Percentiles rank a stretch among this genome's conserved stretches.
phyloP scores from a whole-genome alignment of 2,113 vertebrate genomes.

The Pluvialis apricaria region DNA sequence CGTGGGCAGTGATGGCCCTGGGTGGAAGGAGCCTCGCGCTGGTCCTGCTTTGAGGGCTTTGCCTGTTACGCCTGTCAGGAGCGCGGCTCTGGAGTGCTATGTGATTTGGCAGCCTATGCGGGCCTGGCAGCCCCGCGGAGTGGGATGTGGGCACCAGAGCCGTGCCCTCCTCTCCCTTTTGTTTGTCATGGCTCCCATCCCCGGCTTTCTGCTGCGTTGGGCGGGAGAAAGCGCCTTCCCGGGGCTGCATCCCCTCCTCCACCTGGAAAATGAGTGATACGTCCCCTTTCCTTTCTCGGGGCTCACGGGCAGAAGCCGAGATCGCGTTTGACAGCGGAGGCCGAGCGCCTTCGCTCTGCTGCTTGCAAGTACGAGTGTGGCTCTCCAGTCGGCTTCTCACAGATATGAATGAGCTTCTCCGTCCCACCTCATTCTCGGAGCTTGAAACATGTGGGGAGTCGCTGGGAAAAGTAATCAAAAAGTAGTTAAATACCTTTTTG shows the following conservation, averaged over 20 bases:
- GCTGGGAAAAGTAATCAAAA: neutral
- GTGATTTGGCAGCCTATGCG: conserved; percentile 26
- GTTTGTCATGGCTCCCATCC: neutral
- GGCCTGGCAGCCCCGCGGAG: neutral
- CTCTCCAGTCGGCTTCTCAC: neutral
- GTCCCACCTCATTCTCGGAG: fast-evolving
- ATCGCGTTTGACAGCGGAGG: neutral
- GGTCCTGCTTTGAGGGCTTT: neutral
- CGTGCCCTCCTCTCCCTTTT: neutral
- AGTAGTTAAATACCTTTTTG: neutral
- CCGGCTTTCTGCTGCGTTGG: neutral
- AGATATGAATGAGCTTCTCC: neutral
- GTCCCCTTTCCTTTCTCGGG: neutral
- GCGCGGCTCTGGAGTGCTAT: neutral
- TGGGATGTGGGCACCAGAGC: neutral
- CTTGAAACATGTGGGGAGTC: too few species aligned
- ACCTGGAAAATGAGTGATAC: neutral
- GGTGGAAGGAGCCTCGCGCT: neutral
- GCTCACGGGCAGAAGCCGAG: neutral
- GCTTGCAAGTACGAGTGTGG: neutral
- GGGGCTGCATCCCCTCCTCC: neutral
- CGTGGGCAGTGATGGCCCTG: neutral
- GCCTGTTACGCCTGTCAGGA: neutral
- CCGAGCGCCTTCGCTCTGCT: neutral
- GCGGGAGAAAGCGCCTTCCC: neutral